Base-by-base conservation (phyloP, 2,888 invertebrate species). In the Cacoxenus indagator region DNA sequence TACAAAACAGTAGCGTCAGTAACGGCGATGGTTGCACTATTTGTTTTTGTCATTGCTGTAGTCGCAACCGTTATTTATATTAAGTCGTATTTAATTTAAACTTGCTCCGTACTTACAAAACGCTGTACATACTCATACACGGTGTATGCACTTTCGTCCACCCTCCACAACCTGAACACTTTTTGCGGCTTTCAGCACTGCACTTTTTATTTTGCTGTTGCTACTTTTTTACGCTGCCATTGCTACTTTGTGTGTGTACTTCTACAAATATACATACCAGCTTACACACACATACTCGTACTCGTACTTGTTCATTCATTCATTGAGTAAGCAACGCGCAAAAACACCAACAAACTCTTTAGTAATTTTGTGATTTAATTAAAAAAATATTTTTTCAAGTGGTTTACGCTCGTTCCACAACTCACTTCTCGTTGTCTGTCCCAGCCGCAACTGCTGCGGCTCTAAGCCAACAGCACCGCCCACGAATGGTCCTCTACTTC, bases 341-440 rank as follows among this genome's bases (percentile, higher is more conserved):
- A 55, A 8, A 55, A 27, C 14, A 27, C 3, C 59, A 59, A 31
- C 67, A 73, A 82, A 79, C 80, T 81, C 83, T 81, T 81, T 83
- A 79, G 82, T 74, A 83, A 78, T 81, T 81, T 81, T 75, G 83
- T 81, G 83, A 81, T 81, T 81, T 83, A 81, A 81, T 81, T 81
- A 83, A 81, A 81, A n/a, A 81, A 83, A 81, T 83, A 83, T 81
- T 81, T 80, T 78, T 83, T 83, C 82, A 81, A 81, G 83, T 81
- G 80, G 80, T 81, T 81, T 78, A 73, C 78, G 80, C 75, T 83
- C 81, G 79, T 81, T 82, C 79, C 77, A 83, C 82, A 83, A 80
- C 82, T 81, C 79, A 80, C 79, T 81, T 78, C 78, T 67, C 61
- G 37, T 55, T 27, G 27, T 26, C n/a, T 27, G 5, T 11, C 11